Base-by-base conservation (phyloP, 2,113 vertebrate genomes). In the Athene noctua region DNA sequence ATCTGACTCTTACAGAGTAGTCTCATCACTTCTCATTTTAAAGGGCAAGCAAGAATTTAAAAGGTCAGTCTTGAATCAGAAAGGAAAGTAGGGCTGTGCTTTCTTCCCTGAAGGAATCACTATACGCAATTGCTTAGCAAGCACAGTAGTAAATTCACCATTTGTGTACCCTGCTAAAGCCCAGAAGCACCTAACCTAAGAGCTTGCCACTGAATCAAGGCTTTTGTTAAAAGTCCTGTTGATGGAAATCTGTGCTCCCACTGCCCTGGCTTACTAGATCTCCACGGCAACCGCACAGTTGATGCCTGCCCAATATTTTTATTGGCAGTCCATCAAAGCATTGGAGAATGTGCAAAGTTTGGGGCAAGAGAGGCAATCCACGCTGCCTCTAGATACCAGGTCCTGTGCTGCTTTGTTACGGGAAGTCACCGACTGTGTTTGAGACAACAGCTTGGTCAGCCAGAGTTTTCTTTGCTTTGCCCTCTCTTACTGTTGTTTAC, bases 291-390 rank as follows among this genome's bases (percentile, higher is more conserved):
- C 97, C 4, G 62, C 93, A 80, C 77, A 90, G 75, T 66, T 20
- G 94, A 95, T 96, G 90, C 98, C 97, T 97, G 97, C 92, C 96
- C 92, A 49, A 38, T 98, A 97, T 99, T 99, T 98, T 97, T 97
- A 87, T 98, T 99, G 98, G 98, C 98, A 94, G 67, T 16, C 68
- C 97, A 98, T 98, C 98, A 98, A 98, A 99, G 98, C 87, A 8
- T 15, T 5, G 0, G 46, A 46, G 94, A 95, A 97, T 19, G 71
- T 73, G 91, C 77, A 40, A 82, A 88, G 61, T 94, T 95, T 96
- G 94, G 96, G 96, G 85, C 82, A 95, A 40, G 67, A 83, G 70
- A 68, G 55, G 90, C 54, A 7, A 92, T 63, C 58, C 15, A 3
- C 30, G 89, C 93, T 63, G 92, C 88, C 81, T 84, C 67, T 61